Evolutionary conservation across 2,888 invertebrate species (phyloP), one percentile per base, ranked within the genome.

Genomic region (Acrocyrtus sp.): DNA sequence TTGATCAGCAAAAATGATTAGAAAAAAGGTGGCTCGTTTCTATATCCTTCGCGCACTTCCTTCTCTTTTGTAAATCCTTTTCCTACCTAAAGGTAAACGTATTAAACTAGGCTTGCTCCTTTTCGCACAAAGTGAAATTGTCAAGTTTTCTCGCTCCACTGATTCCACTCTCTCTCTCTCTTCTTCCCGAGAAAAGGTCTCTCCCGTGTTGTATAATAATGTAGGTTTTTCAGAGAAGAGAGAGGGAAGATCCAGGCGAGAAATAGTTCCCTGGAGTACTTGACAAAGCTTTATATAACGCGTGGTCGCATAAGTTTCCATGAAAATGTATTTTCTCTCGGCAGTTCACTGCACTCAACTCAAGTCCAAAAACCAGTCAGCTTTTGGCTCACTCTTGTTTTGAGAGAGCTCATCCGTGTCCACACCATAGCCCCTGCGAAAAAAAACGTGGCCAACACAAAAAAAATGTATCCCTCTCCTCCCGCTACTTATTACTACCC

Each of bases 91-190:
- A n/a, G n/a, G n/a, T n/a, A n/a, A n/a, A n/a, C n/a, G n/a, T n/a
- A n/a, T n/a, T n/a, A n/a, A n/a, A n/a, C n/a, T n/a, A n/a, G n/a
- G n/a, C n/a, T n/a, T n/a, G n/a, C n/a, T n/a, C n/a, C n/a, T n/a
- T n/a, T n/a, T 34, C 34, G 12, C 34, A 34, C 34, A 34, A 58
- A 51, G 51, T 41, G 24, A 68, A 69, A 54, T 69, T 69, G 69
- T 69, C 69, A 69, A 69, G 69, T 69, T 69, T 68, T 61, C 69
- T 69, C 56, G 61, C 69, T 24, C 43, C 69, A 69, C 61, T 69
- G 61, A 39, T 27, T 62, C 53, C 62, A 41, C 24, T 22, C 34
- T 19, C 39, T 10, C 39, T 39, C 15, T 39, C 8, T 39, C 15
- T 15, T 39, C 15, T 39, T 39, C 15, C 39, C 39, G 12, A 6